Base-by-base conservation (phyloP, 1,140 invertebrate species). In the Drosophila tristis region DNA sequence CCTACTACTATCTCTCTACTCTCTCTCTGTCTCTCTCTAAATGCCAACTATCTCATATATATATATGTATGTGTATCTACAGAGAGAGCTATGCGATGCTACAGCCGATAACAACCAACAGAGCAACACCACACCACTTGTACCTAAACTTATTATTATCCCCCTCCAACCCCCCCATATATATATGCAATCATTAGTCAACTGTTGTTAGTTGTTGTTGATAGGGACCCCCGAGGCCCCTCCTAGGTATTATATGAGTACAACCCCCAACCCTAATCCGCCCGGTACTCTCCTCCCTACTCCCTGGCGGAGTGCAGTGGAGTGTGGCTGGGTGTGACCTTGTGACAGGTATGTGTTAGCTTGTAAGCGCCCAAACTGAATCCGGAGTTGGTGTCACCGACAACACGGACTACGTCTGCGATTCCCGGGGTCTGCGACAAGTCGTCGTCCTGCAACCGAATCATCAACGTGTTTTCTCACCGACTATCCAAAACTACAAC, bases 311-410 rank as follows among this genome's bases (percentile, higher is more conserved):
- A 79, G 77, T 66, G 49, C 23, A 13, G 35, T 39, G 35, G 26
- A 45, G 11, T 55, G 48, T 35, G 11, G 20, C n/a, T 29, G 62
- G 25, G 11, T 29, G 50, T 48, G 44, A 45, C 20, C 61, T 11
- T 45, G 43, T 9, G 59, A 53, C 82, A 87, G 82, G 82, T 86
- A 86, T 87, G 82, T 86, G 56, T 87, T 86, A 86, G 82, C 51
- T 68, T 60, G 31, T 86, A 86, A 86, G 82, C 74, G 66, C 44
- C 35, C 25, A 57, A 54, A n/a, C 16, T 49, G 48, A 29, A 62
- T 20, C 26, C 31, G 26, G 54, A 50, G 43, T 15, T 39, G 57
- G 20, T 35, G 23, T 51, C 68, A 8, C 20, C 42, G 39, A 35
- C 42, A 9, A 58, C 16, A 15, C 6, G 43, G 39, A 35, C n/a